Percentiles rank a stretch among this genome's conserved stretches.
Conservation (phyloP, 1,140 invertebrate genomes). For the Macrotrachela quadricornifera region DNA sequence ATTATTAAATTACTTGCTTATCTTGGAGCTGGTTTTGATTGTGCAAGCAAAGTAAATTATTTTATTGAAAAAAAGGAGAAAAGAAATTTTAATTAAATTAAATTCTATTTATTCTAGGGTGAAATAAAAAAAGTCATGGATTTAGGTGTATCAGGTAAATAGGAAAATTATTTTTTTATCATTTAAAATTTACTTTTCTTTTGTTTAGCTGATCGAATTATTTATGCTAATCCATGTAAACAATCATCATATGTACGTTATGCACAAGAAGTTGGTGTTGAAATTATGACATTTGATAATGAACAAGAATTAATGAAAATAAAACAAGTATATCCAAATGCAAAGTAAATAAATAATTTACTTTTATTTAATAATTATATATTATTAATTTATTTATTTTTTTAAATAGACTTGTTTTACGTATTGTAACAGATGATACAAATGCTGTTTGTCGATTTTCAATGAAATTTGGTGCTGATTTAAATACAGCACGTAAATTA, state of each 20-base stretch:
- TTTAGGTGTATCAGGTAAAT: conserved; percentile 42
- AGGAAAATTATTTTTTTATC: too few relatives aligned
- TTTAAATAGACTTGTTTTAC: conserved; percentile 39
- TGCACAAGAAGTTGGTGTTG: conserved; percentile 51
- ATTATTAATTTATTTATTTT: too few relatives aligned
- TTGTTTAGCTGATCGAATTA: conserved; percentile 52
- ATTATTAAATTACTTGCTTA: conserved; percentile 60
- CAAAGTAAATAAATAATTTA: too few relatives aligned
- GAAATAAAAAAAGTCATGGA: conserved; percentile 70
- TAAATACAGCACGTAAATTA: conserved; percentile 51
- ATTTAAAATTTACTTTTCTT: too few relatives aligned
- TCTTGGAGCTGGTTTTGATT: conserved; percentile 75
- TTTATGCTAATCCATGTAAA: conserved; percentile 94
- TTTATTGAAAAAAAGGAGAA: too few relatives aligned
- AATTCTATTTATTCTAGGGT: conserved; percentile 16
- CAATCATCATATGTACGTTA: conserved; percentile 68
- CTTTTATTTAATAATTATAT: too few relatives aligned
- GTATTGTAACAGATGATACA: conserved; percentile 66
- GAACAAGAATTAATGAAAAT: conserved; percentile 78
- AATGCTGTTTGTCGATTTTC: conserved; percentile 63
- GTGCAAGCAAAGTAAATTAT: conserved; percentile 52
- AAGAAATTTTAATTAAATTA: too few relatives aligned
- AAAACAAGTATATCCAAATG: conserved; percentile 52
- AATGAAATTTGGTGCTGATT: conserved; percentile 83
- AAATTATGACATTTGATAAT: conserved; percentile 83